Conservation (phyloP, 2,888 invertebrate genomes). For the Monopis laevigella region DNA sequence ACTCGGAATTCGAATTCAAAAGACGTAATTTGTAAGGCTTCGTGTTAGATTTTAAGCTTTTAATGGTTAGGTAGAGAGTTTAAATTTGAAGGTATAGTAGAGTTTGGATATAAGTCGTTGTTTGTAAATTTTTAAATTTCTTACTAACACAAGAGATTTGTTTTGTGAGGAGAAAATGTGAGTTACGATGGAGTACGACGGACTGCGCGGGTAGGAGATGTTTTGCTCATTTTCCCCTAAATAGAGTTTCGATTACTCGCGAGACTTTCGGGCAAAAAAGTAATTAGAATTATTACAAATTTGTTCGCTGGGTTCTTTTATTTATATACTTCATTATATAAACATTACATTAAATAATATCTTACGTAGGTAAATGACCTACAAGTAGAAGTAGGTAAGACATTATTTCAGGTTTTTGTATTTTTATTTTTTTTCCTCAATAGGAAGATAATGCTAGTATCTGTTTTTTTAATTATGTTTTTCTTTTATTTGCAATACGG, state of each 20-base stretch:
- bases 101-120: slow-evolving; percentile 35
- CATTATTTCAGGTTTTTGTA: too few relatives aligned
- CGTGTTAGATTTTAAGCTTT: slow-evolving; percentile 7
- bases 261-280: slow-evolving; percentile 7
- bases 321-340: too few relatives aligned
- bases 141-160: slow-evolving; percentile 45
- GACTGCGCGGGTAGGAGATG: slow-evolving; percentile 25
- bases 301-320: not conserved
- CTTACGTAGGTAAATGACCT: too few relatives aligned
- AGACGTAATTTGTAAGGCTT: slow-evolving; percentile 3
- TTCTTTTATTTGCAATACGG: too few relatives aligned
- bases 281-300: slow-evolving; percentile 4
- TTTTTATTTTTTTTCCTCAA: too few relatives aligned
- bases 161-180: slow-evolving; percentile 36
- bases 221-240: slow-evolving; percentile 12
- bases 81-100: slow-evolving; percentile 23
- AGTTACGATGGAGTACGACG: slow-evolving; percentile 35
- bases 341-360: too few relatives aligned
- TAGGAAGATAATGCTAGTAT: too few relatives aligned
- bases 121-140: slow-evolving; percentile 46
- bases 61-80: fast-evolving
- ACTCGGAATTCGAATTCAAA: not conserved
- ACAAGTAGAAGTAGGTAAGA: too few relatives aligned
- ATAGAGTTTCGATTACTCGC: slow-evolving; percentile 9
- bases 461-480: too few relatives aligned